Conservation (phyloP, 2,113 vertebrate species). For the Etheostoma spectabile region DNA sequence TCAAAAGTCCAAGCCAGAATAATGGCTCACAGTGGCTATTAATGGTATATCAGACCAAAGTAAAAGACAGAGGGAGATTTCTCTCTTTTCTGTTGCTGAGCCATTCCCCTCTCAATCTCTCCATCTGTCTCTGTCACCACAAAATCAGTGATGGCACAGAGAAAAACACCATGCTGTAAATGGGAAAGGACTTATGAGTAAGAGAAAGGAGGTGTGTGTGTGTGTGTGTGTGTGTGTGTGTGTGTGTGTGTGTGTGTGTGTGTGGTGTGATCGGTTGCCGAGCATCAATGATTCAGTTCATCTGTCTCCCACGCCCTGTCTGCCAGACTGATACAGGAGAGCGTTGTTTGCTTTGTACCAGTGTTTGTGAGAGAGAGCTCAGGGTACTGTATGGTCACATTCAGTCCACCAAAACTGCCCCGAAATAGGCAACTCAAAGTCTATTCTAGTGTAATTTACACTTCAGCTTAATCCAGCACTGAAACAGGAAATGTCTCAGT, state of each 20-base stretch:
- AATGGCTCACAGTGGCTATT: conserved; percentile 32
- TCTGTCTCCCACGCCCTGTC: conserved; percentile 70
- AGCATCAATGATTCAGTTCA: conserved; percentile 67
- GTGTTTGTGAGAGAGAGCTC: conserved; percentile 17
- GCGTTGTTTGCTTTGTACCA: conserved; percentile 43
- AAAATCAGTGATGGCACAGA: conserved; percentile 36
- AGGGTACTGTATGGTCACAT: conserved; percentile 2
- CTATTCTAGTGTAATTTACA: background rate
- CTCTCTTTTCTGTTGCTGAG: conserved; percentile 32
- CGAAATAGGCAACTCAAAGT: background rate
- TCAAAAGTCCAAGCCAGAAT: conserved; percentile 5
- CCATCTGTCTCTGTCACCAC: conserved; percentile 73
- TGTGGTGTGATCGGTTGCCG: conserved; percentile 50
- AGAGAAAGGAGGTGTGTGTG: conserved; percentile 46
- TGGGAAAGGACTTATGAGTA: conserved; percentile 55
- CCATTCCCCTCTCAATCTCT: conserved; percentile 45
- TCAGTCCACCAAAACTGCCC: conserved; percentile 1
- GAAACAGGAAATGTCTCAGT: conserved; percentile 10
- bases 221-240: background rate
- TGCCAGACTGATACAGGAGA: conserved; percentile 51
- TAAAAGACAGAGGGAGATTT: conserved; percentile 29
- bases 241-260: conserved; percentile 4
- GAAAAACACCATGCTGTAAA: conserved; percentile 51
- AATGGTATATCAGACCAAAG: conserved; percentile 37
- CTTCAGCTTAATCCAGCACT: background rate